Base-by-base conservation (phyloP, 37 sponge, comb jelly and placozoan species). In the Chondrilla cf. caribensis region DNA sequence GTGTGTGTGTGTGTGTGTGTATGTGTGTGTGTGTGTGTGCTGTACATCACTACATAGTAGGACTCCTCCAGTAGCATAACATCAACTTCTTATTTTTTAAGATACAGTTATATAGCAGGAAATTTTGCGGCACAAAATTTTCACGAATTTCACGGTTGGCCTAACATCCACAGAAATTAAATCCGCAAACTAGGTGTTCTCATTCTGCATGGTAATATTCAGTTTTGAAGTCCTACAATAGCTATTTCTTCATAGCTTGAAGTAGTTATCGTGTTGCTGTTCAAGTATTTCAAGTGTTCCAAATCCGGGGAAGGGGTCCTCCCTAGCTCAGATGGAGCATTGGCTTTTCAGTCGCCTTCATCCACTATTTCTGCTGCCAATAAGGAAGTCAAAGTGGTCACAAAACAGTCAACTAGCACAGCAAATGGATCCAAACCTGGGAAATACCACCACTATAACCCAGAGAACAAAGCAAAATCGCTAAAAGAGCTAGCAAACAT, bases 331-430 rank as follows among this genome's bases (percentile, higher is more conserved):
- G 64, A 62, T 26, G 64, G 29, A 62, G 18, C 64, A 22, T 26
- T 62, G 64, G 64, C 64, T 15, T 7, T 6, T 6, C 64, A 62
- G 64, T 19, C 15, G 22, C 64, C 64, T 6, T 62, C 64, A 15
- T 62, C 64, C 22, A 70, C 72, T 70, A 70, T 70, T 33, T 70
- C 72, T 70, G 72, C 72, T 70, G 72, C 38, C 38, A 70, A 70
- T 29, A 70, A 29, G 38, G 72, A 70, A 70, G 72, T 70, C 72
- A 70, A 70, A 70, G 72, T 38, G 35, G 72, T 70, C 38, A 65
- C 22, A 26, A 9, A 33, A 38, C 72, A 11, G 38, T 70, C 39
- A 9, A 70, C 38, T 70, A 31, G 7, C 6, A 37, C 39, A 70
- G 72, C 72, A 70, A 38, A 70, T 33, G 6, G 38, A 38, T 31